Evolutionary conservation across 2,113 vertebrate species (phyloP).

Genomic region (cattle (Bos taurus)): ARS-UCD2.0 NC_037331.1:81840001-81840500

Average conservation of each 20-base stretch:
- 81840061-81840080: too few relatives aligned
- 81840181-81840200: too few relatives aligned
- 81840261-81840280: background rate
- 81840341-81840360: background rate
- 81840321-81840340: background rate
- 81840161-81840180: too few relatives aligned
- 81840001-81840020: too few relatives aligned
- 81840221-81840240: background rate
- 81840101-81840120: too few relatives aligned
- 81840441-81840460: background rate
- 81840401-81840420: background rate
- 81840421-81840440: background rate
- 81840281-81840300: background rate
- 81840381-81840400: background rate
- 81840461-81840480: background rate
- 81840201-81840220: too few relatives aligned
- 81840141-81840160: too few relatives aligned
- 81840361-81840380: background rate
- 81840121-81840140: too few relatives aligned
- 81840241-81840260: background rate
- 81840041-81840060: too few relatives aligned
- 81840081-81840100: too few relatives aligned
- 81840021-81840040: too few relatives aligned
- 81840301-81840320: background rate
- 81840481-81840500: background rate